A percentile compares a stretch with the other conserved stretches of the same genome.
Conservation (phyloP, 2,797 vertebrate genomes). For the Heterohyrax brucei region DNA sequence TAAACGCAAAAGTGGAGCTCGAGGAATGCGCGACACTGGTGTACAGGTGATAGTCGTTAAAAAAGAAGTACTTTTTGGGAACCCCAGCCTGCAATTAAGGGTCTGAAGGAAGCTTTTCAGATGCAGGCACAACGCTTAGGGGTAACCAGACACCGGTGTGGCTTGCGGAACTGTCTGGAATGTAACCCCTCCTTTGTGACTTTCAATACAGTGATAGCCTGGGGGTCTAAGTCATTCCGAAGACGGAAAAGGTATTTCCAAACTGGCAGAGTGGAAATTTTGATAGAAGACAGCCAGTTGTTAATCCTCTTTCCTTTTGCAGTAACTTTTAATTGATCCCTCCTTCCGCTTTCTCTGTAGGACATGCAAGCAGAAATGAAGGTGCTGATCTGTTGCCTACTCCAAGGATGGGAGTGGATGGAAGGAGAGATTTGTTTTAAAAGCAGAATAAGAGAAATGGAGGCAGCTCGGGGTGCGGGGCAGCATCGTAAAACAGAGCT, state of each 20-base stretch:
- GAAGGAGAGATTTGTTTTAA: conserved; percentile 11
- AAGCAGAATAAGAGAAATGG: background rate
- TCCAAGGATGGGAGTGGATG: background rate
- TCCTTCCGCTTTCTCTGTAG: background rate
- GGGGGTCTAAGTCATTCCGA: background rate
- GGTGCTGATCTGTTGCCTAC: background rate
- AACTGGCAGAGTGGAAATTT: background rate
- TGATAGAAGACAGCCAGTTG: conserved; percentile 1
- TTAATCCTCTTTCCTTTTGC: background rate
- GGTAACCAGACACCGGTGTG: background rate
- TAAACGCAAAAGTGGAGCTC: background rate
- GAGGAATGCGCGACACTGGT: background rate
- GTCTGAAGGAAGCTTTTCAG: background rate
- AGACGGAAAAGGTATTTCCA: conserved; percentile 54
- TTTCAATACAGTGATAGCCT: background rate
- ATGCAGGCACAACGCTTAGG: fast-evolving
- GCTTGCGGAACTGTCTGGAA: background rate
- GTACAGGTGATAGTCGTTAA: background rate
- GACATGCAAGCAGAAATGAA: background rate
- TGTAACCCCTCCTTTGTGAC: background rate
- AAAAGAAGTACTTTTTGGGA: background rate
- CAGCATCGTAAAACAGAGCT: conserved; percentile 21
- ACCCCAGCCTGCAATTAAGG: background rate
- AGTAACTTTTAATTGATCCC: background rate
- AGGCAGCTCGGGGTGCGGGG: background rate